These are phyloP conservation scores for Muscicapa striata DNA, from an alignment of 2,797 vertebrate species.

Conservation along the genomic window DNA sequence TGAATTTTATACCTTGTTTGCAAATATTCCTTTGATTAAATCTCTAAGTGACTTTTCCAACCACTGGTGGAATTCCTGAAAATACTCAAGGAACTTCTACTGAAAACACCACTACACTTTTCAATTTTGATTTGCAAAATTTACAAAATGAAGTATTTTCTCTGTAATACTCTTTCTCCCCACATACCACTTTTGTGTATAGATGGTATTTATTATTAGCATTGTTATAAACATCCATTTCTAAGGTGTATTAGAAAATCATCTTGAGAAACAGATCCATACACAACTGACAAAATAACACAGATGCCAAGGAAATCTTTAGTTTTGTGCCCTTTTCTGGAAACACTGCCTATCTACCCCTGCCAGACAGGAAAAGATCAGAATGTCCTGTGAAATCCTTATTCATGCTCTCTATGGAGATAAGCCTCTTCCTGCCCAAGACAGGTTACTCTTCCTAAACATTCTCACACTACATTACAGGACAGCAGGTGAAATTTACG, in stretches of 20 bases:
- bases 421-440: background rate
- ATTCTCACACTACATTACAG: background rate
- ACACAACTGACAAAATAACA: background rate
- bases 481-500: background rate
- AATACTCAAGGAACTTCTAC: constrained; percentile 43
- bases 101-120: constrained; percentile 43
- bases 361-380: background rate
- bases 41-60: constrained; percentile 54
- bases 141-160: constrained; percentile 15
- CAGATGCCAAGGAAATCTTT: background rate
- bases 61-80: constrained; percentile 52
- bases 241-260: constrained; percentile 4
- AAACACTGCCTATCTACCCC: background rate
- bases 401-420: background rate
- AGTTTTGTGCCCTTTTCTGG: background rate
- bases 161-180: background rate
- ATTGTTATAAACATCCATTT: constrained; percentile 53
- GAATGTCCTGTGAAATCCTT: background rate
- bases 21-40: constrained; percentile 43
- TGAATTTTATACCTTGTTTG: constrained; percentile 49
- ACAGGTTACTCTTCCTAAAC: background rate
- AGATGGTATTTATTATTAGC: constrained; percentile 36
- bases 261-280: background rate
- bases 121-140: constrained; percentile 19
- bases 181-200: background rate